phyloP scores from a whole-genome alignment of 2,888 invertebrate genomes.

The Yponomeuta evonymella region DNA sequence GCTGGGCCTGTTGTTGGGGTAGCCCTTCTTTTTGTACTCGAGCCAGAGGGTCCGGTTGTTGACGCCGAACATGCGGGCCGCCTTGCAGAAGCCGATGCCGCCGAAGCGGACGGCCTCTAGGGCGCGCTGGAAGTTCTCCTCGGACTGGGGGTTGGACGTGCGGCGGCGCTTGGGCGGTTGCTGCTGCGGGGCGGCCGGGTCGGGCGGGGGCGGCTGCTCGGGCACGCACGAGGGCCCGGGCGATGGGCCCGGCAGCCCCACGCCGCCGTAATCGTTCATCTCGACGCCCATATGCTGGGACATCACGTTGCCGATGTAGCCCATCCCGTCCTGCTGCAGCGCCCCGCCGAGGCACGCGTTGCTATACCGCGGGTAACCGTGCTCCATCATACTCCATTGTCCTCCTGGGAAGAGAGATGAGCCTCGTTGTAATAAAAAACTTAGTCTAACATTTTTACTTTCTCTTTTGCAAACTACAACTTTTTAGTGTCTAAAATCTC shows the following conservation, averaged over 20 bases:
- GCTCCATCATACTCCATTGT: constrained; percentile 91
- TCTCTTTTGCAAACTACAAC: constrained; percentile 14
- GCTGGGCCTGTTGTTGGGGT: constrained; percentile 86
- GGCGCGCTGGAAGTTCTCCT: constrained; percentile 88
- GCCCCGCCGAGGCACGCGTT: constrained; percentile 79
- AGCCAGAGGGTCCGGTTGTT: constrained; percentile 91
- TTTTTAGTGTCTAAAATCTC: constrained; percentile 59
- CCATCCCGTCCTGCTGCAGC: constrained; percentile 75
- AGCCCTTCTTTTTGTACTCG: constrained; percentile 89
- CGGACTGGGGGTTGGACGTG: constrained; percentile 86
- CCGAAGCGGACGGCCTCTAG: constrained; percentile 89
- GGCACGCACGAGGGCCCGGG: constrained; percentile 52
- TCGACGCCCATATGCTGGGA: constrained; percentile 55
- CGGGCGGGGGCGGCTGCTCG: constrained; percentile 36
- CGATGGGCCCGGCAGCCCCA: constrained; percentile 56
- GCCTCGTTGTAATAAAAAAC: constrained; percentile 52
- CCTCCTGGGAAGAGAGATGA: constrained; percentile 84
- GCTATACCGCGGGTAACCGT: constrained; percentile 85
- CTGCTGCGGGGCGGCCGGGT: constrained; percentile 31
- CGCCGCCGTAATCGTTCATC: constrained; percentile 55
- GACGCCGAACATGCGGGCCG: constrained; percentile 88
- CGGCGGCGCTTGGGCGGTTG: constrained; percentile 80
- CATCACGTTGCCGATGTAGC: constrained; percentile 73
- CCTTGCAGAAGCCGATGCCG: constrained; percentile 90
- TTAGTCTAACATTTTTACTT: neutral